phyloP scores from a whole-genome alignment of 1,140 invertebrate genomes.

The Kradibia gibbosae region DNA sequence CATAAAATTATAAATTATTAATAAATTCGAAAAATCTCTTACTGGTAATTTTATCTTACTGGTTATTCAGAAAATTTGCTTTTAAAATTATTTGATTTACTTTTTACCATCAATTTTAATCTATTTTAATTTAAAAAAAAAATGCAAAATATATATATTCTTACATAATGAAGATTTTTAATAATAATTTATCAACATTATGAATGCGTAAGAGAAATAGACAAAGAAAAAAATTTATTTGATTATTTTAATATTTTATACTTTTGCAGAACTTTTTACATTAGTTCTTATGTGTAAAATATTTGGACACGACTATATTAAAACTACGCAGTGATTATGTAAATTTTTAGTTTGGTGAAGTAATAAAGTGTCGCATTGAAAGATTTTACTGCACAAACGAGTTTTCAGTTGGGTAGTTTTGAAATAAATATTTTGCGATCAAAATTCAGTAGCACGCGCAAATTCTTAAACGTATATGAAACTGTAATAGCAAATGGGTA shows the following conservation, averaged over 20 bases:
- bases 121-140: too few species aligned
- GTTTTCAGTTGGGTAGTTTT: neutral
- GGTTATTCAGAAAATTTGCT: too few species aligned
- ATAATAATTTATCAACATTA: too few species aligned
- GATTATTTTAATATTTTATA: neutral
- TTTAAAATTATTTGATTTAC: too few species aligned
- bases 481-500: neutral
- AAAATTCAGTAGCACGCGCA: neutral
- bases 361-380: neutral
- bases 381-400: neutral
- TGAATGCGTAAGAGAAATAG: neutral
- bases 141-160: too few species aligned
- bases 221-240: neutral
- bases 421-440: conserved; percentile 14
- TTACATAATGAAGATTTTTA: too few species aligned
- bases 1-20: too few species aligned
- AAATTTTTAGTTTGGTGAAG: neutral
- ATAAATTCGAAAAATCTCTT: too few species aligned
- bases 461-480: neutral
- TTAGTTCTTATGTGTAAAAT: neutral
- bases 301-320: neutral
- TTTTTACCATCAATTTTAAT: too few species aligned
- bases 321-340: conserved; percentile 1
- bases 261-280: neutral
- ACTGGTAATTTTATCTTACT: too few species aligned